Evolutionary conservation across 2,888 invertebrate species (phyloP).

Genomic region (Andrena minutula): DNA sequence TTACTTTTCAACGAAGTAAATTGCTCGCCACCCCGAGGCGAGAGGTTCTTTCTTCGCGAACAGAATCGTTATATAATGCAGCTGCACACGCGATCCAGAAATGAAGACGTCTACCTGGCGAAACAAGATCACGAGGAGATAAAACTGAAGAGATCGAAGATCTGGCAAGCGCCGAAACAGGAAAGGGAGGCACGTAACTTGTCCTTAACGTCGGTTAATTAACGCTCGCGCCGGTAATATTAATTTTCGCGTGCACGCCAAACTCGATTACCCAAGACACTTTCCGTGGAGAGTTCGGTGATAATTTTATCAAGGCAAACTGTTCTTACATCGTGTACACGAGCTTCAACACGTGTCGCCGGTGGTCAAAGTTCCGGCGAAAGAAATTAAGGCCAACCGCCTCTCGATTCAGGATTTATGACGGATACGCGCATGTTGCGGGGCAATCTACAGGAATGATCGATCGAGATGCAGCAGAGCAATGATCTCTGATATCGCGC

Average conservation of each 20-base stretch:
- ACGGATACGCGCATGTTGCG: not conserved
- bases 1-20: too few species aligned
- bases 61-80: too few species aligned
- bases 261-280: not conserved
- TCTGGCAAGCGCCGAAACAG: not conserved
- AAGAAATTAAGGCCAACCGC: slow-evolving; percentile 12
- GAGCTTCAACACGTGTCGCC: not conserved
- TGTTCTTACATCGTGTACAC: not conserved
- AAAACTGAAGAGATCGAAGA: not conserved
- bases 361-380: not conserved
- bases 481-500: not conserved
- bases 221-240: slow-evolving; percentile 16
- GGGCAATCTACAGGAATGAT: slow-evolving; percentile 22
- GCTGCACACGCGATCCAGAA: too few species aligned
- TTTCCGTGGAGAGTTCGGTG: slow-evolving; percentile 3
- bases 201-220: slow-evolving; percentile 37
- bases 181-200: not conserved
- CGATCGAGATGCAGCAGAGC: slow-evolving; percentile 21
- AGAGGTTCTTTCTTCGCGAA: too few species aligned
- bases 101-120: not conserved
- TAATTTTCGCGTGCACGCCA: not conserved
- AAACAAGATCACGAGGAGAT: not conserved
- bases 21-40: too few species aligned
- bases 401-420: slow-evolving; percentile 7
- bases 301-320: slow-evolving; percentile 23